Evolutionary conservation across 2,888 invertebrate genomes (phyloP).

Genomic region (Oegoconia quadripuncta): DNA sequence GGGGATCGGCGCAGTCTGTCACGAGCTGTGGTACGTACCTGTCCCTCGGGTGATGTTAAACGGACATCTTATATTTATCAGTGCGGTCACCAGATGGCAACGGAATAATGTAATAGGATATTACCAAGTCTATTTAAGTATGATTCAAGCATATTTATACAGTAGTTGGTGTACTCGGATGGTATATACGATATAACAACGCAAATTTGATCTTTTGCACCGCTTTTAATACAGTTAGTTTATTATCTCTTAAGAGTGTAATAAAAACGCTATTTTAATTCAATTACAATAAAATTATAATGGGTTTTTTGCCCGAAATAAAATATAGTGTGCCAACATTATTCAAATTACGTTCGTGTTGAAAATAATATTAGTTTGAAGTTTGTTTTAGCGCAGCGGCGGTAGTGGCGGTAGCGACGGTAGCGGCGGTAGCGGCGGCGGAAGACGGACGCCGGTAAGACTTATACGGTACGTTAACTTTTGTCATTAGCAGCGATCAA

Average conservation of each 20-base stretch:
- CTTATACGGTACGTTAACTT: conserved; percentile 15
- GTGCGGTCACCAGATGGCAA: too few species aligned
- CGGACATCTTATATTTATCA: too few species aligned
- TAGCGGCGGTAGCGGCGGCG: not conserved
- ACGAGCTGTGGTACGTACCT: too few species aligned
- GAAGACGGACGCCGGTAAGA: conserved; percentile 2
- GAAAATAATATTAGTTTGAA: not conserved
- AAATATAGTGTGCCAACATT: conserved; percentile 1
- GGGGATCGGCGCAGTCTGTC: too few species aligned
- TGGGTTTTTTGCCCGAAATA: conserved; percentile 5
- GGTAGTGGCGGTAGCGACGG: not conserved
- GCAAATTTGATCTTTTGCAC: too few species aligned
- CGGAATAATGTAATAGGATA: too few species aligned
- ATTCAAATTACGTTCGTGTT: conserved; percentile 10
- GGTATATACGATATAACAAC: too few species aligned
- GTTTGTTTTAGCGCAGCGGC: not conserved
- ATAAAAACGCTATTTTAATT: conserved; percentile 4
- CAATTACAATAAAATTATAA: conserved; percentile 11
- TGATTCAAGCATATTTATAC: too few species aligned
- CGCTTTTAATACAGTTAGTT: too few species aligned
- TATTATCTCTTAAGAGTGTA: conserved; percentile 1
- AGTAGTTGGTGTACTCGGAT: too few species aligned
- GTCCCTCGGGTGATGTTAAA: too few species aligned
- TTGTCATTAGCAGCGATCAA: conserved; percentile 11
- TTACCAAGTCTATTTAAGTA: too few species aligned